Evolutionary conservation across 2,113 vertebrate genomes (phyloP), one percentile per base, ranked within the genome.

Genomic region (Anolis carolinensis): DNA sequence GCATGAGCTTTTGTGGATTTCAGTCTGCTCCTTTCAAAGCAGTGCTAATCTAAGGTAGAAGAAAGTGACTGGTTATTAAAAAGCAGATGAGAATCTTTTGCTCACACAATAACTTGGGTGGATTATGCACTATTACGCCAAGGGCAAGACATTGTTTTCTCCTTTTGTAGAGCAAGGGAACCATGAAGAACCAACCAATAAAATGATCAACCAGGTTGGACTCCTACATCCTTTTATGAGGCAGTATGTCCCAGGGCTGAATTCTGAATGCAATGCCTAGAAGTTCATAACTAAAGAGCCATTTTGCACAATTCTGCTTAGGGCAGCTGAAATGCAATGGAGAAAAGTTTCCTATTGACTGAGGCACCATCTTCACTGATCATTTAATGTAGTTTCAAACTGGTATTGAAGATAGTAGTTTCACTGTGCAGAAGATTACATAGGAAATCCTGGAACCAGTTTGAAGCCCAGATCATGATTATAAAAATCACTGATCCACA

Each of bases 271-370:
- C 8, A 44, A 27, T 44, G 21, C 23, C 36, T 23, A 67, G 9
- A 5, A 78, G 18, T 59, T 9, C 27, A 18, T 16, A 34, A 93
- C 89, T 79, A 93, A 84, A 91, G 87, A 92, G 90, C 85, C 87
- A 92, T 85, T 80, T 88, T 83, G 83, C 82, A 88, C 25, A 88
- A 84, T 83, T 82, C 85, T 25, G 23, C 90, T 91, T 1, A 14
- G 87, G 90, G 88, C 68, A 59, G 68, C 82, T 91, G 93, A 89
- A 91, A 91, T 91, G 82, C 73, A 89, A 34, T 85, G 50, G 59
- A 89, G 87, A 88, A 83, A 11, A 93, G 50, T 48, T 93, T 91
- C 85, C 78, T 86, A 78, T 91, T 82, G 82, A 91, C 68, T 52
- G 89, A 90, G 39, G 39, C 39, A 44, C 39, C 39, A 44, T 44